Percentiles rank a stretch among this genome's conserved stretches.
Evolutionary conservation across 2,888 invertebrate genomes (phyloP).

Genomic region (Cheilosia scutellata): DNA sequence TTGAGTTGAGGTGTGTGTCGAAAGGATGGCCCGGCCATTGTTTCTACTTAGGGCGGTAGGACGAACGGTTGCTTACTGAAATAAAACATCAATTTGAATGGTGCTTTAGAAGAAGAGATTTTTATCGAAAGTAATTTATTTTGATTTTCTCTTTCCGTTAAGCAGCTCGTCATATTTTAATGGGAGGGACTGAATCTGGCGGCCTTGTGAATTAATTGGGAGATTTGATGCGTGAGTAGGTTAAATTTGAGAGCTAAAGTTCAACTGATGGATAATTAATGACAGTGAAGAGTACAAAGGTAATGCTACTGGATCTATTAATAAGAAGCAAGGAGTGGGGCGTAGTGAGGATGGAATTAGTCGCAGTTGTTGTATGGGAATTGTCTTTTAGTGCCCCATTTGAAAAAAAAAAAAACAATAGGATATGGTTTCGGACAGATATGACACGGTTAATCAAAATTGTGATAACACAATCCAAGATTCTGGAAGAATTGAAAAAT

Average conservation of each 20-base stretch:
- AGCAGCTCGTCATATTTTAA: constrained; percentile 40
- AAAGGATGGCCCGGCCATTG: constrained; percentile 41
- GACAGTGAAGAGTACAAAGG: too few relatives aligned
- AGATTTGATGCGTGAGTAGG: neutral
- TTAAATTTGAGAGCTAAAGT: neutral
- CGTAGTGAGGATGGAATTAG: too few relatives aligned
- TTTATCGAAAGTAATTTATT: constrained; percentile 32
- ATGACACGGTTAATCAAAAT: too few relatives aligned
- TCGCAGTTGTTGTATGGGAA: too few relatives aligned
- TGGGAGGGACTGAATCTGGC: constrained; percentile 17
- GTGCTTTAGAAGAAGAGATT: neutral
- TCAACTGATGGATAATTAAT: neutral
- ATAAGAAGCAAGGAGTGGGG: too few relatives aligned
- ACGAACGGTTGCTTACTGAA: constrained; percentile 21
- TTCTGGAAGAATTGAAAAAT: too few relatives aligned
- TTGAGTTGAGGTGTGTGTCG: constrained; percentile 23
- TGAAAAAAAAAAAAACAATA: too few relatives aligned
- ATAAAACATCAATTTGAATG: constrained; percentile 36
- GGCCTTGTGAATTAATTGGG: constrained; percentile 3
- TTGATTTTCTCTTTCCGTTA: constrained; percentile 44
- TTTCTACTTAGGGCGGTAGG: constrained; percentile 18
- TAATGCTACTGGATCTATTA: too few relatives aligned
- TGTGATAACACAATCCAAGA: too few relatives aligned
- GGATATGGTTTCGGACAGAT: too few relatives aligned
- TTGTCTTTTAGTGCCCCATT: too few relatives aligned